Base-by-base conservation (phyloP, 2,113 vertebrate genomes). In the Prionailurus bengalensis region DNA sequence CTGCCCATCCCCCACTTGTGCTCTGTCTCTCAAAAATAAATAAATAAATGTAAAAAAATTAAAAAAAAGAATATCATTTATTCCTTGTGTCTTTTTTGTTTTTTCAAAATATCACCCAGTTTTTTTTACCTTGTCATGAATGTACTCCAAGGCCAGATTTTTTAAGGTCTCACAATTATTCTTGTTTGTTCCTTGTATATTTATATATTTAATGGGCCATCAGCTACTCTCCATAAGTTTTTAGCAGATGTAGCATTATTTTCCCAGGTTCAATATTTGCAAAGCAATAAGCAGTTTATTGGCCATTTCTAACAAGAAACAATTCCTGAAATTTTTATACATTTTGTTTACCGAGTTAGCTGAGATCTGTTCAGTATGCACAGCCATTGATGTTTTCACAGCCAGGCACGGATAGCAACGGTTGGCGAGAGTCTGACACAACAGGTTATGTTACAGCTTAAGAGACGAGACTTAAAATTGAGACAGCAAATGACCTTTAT, bases 211-310 rank as follows among this genome's bases (percentile, higher is more conserved):
- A 97, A 95, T 53, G 68, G 39, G 53, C 76, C 92, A 42, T 83
- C 84, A 70, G 65, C 53, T 97, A 91, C 66, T 96, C 95, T 42
- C 10, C 63, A 12, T 78, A 61, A 39, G 94, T 58, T 31, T 33
- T 42, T 65, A 96, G 73, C 81, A 98, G 94, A 97, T 96, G 94
- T 97, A 91, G 19, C 9, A 79, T 84, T 98, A 78, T 93, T 98
- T 98, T 97, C 55, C 94, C 45, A 97, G 81, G 94, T 97, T 93
- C 81, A 90, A 61, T 97, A 98, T 78, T 98, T 96, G 89, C 89
- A 91, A 98, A 98, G 81, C 68, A 97, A 94, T 98, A 97, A 98
- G 93, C 65, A 92, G 33, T 96, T 98, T 98, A 98, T 98, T 98
- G 97, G 42, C 42, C 74, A 90, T 96, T 98, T 81, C 63, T 98